Conservation (phyloP, 2,888 invertebrate species). For the Mythimna lalbum region DNA sequence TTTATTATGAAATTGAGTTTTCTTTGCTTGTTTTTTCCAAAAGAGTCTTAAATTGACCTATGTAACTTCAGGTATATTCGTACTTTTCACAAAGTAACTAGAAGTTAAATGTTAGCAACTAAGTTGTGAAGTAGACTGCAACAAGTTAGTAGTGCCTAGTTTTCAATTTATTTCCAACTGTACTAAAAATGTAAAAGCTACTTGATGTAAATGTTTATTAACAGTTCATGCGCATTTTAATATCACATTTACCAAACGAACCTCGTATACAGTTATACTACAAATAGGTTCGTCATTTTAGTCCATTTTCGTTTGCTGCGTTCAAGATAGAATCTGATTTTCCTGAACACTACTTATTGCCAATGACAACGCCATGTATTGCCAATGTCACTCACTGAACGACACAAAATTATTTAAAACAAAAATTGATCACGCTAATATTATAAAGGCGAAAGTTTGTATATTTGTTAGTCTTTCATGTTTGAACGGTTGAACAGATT, state of each 20-base stretch:
- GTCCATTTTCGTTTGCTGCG: background rate
- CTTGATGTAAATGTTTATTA: slow-evolving; percentile 1
- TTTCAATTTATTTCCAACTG: slow-evolving; percentile 18
- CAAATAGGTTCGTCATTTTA: background rate
- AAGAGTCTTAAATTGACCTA: background rate
- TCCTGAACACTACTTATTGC: too few species aligned
- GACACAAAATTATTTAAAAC: too few species aligned
- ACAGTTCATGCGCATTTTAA: background rate
- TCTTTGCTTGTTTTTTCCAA: background rate
- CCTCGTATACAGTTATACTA: background rate
- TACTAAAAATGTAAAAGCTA: background rate
- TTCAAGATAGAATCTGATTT: background rate
- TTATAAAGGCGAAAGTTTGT: too few species aligned
- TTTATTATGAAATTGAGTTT: background rate
- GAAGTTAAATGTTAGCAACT: slow-evolving; percentile 1
- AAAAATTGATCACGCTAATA: too few species aligned
- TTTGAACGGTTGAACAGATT: too few species aligned
- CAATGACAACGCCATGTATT: too few species aligned
- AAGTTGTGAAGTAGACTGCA: slow-evolving; percentile 9
- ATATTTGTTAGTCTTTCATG: too few species aligned
- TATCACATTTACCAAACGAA: background rate
- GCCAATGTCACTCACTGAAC: background rate
- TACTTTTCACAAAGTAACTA: slow-evolving; percentile 16
- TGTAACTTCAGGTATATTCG: slow-evolving; percentile 11
- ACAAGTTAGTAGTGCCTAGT: background rate